Evolutionary conservation across 92 coral and sea anemone species (phyloP), one percentile per base, ranked within the genome.

Genomic region (Heteractis magnifica): DNA sequence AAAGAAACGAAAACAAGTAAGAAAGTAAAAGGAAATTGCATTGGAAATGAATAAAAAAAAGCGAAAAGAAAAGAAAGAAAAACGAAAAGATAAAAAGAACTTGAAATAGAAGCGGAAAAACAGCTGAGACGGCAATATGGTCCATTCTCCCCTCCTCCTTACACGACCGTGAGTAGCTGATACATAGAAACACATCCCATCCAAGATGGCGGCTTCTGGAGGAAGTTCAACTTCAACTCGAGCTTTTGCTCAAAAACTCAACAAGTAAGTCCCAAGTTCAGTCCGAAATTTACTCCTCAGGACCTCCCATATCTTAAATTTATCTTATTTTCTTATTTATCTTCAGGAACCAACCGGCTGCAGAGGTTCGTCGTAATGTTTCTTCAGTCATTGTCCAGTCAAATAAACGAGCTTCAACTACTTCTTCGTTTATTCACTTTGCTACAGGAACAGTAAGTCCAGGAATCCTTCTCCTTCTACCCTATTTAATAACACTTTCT

Each of bases 151-250:
- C 50, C 49, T 68, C 49, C 6, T 75, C n/a, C 79, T 8, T 23
- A 6, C n/a, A 3, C 5, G 55, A 10, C 80, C 86, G 86, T 18
- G 86, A 19, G 73, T n/a, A 34, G 52, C 82, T 84, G 87, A 77
- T 51, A 26, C 19, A 64, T 55, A 84, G 55, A 48, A 84, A 84
- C 82, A 84, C 77, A 60, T 58, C 74, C 77, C 81, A 84, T 77
- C 83, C 95, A 90, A 86, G 82, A 96, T 96, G 99, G 99, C 99
- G 91, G 98, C 97, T 68, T 92, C 92, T 56, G 89, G 97, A 82
- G 93, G 94, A 77, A 62, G 83, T 70, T 89, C 89, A 56, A 49
- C 95, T 3, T 86, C 95, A 64, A 96, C 98, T 44, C 94, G 99
- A 83, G 99, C 99, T 50, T 96, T 96, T 81, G 99, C 99, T 52